These are phyloP conservation scores for Lipophrys pholis DNA, from an alignment of 2,113 vertebrate species.

Conservation along the genomic window DNA sequence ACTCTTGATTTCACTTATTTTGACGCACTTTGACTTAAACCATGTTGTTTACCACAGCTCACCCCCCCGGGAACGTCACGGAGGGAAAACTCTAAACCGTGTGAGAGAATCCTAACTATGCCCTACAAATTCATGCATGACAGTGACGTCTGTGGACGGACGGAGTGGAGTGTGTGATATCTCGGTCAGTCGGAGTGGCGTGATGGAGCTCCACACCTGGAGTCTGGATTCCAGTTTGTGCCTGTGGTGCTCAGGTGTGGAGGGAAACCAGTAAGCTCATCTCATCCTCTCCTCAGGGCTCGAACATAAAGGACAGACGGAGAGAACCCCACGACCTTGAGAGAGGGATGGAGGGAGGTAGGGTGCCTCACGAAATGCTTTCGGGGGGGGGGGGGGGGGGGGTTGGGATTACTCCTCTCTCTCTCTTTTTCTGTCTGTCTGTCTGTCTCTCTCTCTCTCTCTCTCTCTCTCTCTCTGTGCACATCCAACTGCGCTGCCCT, in stretches of 20 bases:
- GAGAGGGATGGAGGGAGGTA: constrained; percentile 47
- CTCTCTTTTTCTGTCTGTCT: constrained; percentile 21
- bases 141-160: too few species aligned
- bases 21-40: too few species aligned
- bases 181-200: constrained; percentile 43
- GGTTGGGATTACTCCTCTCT: constrained; percentile 18
- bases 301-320: constrained; percentile 78
- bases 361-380: constrained; percentile 31
- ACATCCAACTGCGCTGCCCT: constrained; percentile 65
- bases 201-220: constrained; percentile 69
- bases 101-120: too few species aligned
- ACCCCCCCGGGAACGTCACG: too few species aligned
- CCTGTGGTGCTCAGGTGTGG: constrained; percentile 81
- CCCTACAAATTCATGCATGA: too few species aligned
- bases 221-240: constrained; percentile 66
- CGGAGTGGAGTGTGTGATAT: neutral
- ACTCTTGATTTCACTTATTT: too few species aligned
- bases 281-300: constrained; percentile 79
- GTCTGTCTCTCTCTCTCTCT: constrained; percentile 18
- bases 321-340: constrained; percentile 76
- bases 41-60: too few species aligned
- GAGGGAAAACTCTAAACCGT: too few species aligned
- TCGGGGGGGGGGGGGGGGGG: constrained; percentile 15
- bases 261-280: constrained; percentile 75
- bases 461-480: constrained; percentile 54